phyloP scores from a whole-genome alignment of 2,888 invertebrate genomes.

The Chloroclysta siterata region DNA sequence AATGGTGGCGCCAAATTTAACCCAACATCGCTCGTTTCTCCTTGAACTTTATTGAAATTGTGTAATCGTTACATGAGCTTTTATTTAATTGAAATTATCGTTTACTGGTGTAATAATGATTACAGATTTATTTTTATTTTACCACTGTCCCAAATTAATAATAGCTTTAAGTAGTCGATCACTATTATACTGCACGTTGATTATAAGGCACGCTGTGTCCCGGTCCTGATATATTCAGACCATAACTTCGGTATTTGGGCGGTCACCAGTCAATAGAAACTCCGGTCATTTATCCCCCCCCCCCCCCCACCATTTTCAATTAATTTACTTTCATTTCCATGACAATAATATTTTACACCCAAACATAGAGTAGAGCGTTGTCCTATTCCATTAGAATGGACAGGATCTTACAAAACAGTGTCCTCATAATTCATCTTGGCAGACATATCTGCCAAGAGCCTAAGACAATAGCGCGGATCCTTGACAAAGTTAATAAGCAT shows the following conservation, averaged over 20 bases:
- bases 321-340: too few relatives aligned
- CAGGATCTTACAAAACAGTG: too few relatives aligned
- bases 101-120: constrained; percentile 11
- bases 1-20: constrained; percentile 8
- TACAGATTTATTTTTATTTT: constrained; percentile 18
- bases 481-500: not conserved
- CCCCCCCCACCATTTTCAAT: too few relatives aligned
- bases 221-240: too few relatives aligned
- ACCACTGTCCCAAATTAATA: constrained; percentile 8
- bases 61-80: constrained; percentile 34
- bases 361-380: too few relatives aligned
- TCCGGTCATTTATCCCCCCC: too few relatives aligned
- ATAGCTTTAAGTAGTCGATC: not conserved
- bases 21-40: constrained; percentile 27
- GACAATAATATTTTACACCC: too few relatives aligned
- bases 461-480: not conserved
- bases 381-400: too few relatives aligned
- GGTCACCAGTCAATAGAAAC: too few relatives aligned
- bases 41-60: constrained; percentile 47
- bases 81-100: constrained; percentile 21
- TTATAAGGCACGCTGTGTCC: not conserved
- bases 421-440: too few relatives aligned
- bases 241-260: too few relatives aligned
- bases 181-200: not conserved
- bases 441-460: not conserved